Evolutionary conservation across 2,888 invertebrate genomes (phyloP).

Genomic region (Mallateleia sp.): DNA sequence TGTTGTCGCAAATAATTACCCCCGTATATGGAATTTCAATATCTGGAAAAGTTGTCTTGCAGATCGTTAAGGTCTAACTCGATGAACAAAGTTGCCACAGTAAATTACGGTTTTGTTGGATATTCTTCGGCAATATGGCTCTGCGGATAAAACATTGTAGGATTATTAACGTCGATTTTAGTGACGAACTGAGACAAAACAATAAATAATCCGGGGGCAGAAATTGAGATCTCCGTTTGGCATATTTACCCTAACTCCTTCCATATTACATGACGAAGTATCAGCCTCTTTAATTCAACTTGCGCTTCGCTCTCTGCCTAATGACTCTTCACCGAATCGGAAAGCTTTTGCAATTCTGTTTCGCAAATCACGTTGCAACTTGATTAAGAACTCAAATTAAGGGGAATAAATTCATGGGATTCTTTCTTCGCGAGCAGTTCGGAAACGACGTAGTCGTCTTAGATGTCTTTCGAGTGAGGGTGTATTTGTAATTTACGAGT

Average conservation of each 20-base stretch:
- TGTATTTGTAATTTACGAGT: constrained; percentile 10
- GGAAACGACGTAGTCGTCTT: constrained; percentile 15
- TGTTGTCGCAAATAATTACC: not conserved
- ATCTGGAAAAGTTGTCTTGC: not conserved
- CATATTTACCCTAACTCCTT: constrained; percentile 46
- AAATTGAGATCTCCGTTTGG: constrained; percentile 26
- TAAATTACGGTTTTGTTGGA: not conserved
- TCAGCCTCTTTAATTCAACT: constrained; percentile 57
- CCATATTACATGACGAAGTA: constrained; percentile 54
- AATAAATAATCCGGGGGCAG: not conserved
- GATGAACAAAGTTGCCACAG: no score
- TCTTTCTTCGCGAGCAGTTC: constrained; percentile 28
- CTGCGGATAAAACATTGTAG: not conserved
- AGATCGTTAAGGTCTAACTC: not conserved
- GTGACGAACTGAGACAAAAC: not conserved
- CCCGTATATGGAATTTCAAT: not conserved
- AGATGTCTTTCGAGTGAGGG: constrained; percentile 1
- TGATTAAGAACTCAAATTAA: constrained; percentile 69
- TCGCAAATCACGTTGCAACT: constrained; percentile 53
- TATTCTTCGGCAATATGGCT: not conserved
- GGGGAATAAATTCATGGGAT: constrained; percentile 64
- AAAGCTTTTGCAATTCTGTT: constrained; percentile 68
- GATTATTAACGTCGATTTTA: not conserved
- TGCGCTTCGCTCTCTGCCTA: constrained; percentile 51
- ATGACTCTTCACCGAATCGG: constrained; percentile 61